phyloP scores from a whole-genome alignment of 2,113 vertebrate species.

The Solea solea region DNA sequence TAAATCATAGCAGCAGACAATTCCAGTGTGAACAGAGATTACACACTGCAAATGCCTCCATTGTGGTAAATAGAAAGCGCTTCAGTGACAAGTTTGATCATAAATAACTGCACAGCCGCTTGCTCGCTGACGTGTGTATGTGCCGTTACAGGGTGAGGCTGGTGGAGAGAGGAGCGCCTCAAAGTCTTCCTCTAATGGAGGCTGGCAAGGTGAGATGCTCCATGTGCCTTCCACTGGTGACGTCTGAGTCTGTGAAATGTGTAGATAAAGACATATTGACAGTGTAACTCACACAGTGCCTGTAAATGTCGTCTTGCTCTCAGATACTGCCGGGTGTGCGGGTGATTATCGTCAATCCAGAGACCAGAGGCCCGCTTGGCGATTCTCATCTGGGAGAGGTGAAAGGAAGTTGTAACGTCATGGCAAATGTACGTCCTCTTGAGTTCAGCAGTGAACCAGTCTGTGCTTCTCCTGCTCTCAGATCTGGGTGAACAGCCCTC shows the following conservation, averaged over 20 bases:
- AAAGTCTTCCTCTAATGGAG: conserved; percentile 95
- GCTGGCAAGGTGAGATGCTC: conserved; percentile 92
- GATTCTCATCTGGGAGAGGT: conserved; percentile 95
- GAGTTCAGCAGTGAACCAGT: conserved; percentile 8
- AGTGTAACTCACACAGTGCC: not conserved
- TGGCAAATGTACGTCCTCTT: not conserved
- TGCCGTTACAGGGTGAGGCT: conserved; percentile 88
- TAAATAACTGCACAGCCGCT: not conserved
- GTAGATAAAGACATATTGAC: not conserved
- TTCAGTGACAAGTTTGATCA: too few species aligned
- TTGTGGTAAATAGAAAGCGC: not conserved
- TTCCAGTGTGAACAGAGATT: too few species aligned
- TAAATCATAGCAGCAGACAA: too few species aligned
- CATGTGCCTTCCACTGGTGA: not conserved
- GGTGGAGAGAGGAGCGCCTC: conserved; percentile 95
- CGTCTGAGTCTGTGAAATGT: not conserved
- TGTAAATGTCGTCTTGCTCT: conserved; percentile 1
- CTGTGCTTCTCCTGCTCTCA: conserved; percentile 54
- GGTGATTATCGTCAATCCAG: conserved; percentile 97
- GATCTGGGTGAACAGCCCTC: conserved; percentile 97
- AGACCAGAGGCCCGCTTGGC: conserved; percentile 96
- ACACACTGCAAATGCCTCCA: too few species aligned
- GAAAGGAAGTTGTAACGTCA: not conserved
- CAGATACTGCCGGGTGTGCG: conserved; percentile 97
- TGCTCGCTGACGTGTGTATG: conserved; percentile 11